Evolutionary conservation across 1,140 invertebrate genomes (phyloP).

Genomic region (Subanguina moxae): DNA sequence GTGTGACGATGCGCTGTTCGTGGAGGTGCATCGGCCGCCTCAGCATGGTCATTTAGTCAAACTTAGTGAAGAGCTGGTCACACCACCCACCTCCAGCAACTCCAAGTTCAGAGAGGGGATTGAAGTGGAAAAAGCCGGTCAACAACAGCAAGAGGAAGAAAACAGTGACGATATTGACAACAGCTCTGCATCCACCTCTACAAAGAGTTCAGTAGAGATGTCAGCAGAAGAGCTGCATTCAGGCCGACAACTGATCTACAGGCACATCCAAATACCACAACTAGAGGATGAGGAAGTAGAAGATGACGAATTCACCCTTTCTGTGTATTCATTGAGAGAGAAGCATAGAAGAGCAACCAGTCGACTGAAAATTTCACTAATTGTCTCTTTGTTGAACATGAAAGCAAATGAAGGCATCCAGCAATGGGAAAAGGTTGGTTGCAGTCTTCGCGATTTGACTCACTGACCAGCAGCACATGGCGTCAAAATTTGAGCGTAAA

Average conservation of each 20-base stretch:
- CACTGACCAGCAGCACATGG: too few relatives aligned
- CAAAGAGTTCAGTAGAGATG: neutral
- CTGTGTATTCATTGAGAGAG: conserved; percentile 34
- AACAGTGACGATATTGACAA: conserved; percentile 9
- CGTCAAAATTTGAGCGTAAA: too few relatives aligned
- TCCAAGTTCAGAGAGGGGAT: conserved; percentile 5
- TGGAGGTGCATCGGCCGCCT: conserved; percentile 31
- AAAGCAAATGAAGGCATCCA: neutral
- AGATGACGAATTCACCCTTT: conserved; percentile 35
- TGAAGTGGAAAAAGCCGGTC: conserved; percentile 6
- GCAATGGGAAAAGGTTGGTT: conserved; percentile 2
- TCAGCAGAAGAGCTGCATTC: conserved; percentile 40
- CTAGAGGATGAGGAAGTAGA: conserved; percentile 18
- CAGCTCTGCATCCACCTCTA: neutral
- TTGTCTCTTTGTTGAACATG: neutral
- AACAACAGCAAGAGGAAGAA: conserved; percentile 20
- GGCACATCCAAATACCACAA: conserved; percentile 11
- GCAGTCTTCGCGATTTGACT: too few relatives aligned
- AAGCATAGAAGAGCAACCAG: conserved; percentile 16
- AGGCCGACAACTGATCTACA: conserved; percentile 40
- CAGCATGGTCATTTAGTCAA: conserved; percentile 23
- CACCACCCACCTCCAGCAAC: neutral
- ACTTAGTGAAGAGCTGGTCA: conserved; percentile 13
- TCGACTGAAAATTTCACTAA: neutral
- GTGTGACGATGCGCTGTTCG: conserved; percentile 34